Evolutionary conservation across 1,140 invertebrate genomes (phyloP).

Genomic region (Drosophila mojavensis): DNA sequence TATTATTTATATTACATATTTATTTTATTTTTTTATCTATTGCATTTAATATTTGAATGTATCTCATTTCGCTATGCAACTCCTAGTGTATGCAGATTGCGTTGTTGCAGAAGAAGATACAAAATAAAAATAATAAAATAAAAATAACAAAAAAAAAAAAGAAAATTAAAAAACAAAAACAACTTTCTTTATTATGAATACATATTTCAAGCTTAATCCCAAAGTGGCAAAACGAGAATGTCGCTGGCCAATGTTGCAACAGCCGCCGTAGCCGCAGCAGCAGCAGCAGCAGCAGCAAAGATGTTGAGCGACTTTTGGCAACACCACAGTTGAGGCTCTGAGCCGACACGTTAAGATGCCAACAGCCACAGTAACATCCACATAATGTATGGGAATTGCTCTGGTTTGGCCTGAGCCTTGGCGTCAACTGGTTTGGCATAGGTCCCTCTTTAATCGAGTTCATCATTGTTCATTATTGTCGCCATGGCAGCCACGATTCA

Average conservation of each 20-base stretch:
- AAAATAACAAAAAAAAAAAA: too few relatives aligned
- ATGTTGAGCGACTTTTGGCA: conserved; percentile 67
- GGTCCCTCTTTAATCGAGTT: conserved; percentile 73
- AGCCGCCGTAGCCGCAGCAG: conserved; percentile 18
- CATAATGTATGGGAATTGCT: conserved; percentile 54
- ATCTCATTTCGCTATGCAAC: neutral
- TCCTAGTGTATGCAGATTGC: conserved; percentile 27
- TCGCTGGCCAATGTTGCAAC: conserved; percentile 69
- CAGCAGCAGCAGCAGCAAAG: conserved; percentile 27
- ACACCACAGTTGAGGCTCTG: conserved; percentile 26
- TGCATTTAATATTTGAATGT: neutral
- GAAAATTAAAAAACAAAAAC: conserved; percentile 9
- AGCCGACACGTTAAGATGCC: neutral
- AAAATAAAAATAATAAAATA: too few relatives aligned
- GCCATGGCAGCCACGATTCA: conserved; percentile 65
- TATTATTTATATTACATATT: neutral
- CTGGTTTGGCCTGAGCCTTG: conserved; percentile 55
- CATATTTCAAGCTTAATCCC: conserved; percentile 80
- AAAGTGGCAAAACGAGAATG: conserved; percentile 81
- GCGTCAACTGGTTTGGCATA: conserved; percentile 66
- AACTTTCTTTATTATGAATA: conserved; percentile 64
- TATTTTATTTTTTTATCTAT: neutral
- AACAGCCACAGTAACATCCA: conserved; percentile 49
- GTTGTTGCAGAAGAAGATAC: neutral
- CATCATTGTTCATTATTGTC: conserved; percentile 82